A percentile compares a stretch with the other conserved stretches of the same genome.
Conservation (phyloP, 23 tunicate genomes). For the Halocynthia aurantium region DNA sequence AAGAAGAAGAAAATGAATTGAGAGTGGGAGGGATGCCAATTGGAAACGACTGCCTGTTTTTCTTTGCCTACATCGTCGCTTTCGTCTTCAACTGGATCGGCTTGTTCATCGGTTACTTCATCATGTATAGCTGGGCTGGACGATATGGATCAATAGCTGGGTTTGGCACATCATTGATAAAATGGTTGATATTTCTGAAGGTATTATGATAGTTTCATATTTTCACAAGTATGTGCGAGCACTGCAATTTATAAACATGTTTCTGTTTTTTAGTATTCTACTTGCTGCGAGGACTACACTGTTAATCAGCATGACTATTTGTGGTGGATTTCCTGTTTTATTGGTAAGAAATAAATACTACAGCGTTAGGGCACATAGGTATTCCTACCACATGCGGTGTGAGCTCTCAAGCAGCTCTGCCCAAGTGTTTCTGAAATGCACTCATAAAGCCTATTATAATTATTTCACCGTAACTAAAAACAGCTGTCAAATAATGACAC, state of each 20-base stretch:
- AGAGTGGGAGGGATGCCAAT: slow-evolving; percentile 35
- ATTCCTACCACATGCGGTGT: too few relatives aligned
- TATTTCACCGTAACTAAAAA: too few relatives aligned
- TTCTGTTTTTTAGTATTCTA: slow-evolving; percentile 29
- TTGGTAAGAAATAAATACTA: slow-evolving; percentile 12
- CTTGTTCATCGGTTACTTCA: slow-evolving; percentile 54
- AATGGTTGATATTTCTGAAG: slow-evolving; percentile 37
- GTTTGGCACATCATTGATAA: slow-evolving; percentile 50
- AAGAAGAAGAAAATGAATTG: slow-evolving; percentile 19
- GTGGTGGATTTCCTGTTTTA: slow-evolving; percentile 53
- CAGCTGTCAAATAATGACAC: too few relatives aligned
- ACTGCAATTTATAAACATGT: not conserved
- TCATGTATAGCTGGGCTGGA: slow-evolving; percentile 48
- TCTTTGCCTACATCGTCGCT: slow-evolving; percentile 33
- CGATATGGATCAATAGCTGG: slow-evolving; percentile 59
- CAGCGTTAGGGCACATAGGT: too few relatives aligned
- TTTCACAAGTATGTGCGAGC: not conserved
- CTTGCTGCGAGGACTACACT: slow-evolving; percentile 16
- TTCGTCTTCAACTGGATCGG: slow-evolving; percentile 73
- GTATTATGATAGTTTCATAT: slow-evolving; percentile 4
- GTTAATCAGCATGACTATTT: slow-evolving; percentile 21
- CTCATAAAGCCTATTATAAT: too few relatives aligned
- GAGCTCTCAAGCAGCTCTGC: too few relatives aligned
- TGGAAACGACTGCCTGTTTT: slow-evolving; percentile 55
- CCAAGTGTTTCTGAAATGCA: too few relatives aligned